Percentiles rank a stretch among this genome's conserved stretches.
These are phyloP conservation scores for Drusus annulatus DNA, from an alignment of 1,140 invertebrate species.

Conservation along the genomic window DNA sequence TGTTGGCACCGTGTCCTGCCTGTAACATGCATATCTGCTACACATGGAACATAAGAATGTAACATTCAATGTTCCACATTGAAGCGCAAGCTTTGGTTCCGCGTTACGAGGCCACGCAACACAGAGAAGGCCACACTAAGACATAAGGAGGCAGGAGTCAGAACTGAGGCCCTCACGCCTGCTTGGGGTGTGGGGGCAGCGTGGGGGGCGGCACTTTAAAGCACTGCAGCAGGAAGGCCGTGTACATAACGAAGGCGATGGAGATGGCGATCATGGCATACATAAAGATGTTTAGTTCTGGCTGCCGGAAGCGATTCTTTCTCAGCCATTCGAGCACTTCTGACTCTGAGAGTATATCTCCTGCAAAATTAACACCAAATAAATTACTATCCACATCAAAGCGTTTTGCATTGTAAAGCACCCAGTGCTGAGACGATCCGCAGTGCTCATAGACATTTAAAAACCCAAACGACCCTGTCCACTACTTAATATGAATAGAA, in stretches of 20 bases:
- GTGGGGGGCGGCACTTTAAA: slow-evolving; percentile 79
- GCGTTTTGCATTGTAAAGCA: no score
- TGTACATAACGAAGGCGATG: slow-evolving; percentile 90
- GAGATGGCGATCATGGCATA: slow-evolving; percentile 90
- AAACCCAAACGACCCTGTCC: no score
- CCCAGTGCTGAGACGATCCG: no score
- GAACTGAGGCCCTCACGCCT: slow-evolving; percentile 69
- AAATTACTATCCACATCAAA: no score
- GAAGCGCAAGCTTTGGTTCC: no score
- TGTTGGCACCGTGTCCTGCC: not conserved
- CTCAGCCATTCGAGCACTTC: slow-evolving; percentile 95
- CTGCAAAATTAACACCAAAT: slow-evolving; percentile 68
- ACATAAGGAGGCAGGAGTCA: not conserved
- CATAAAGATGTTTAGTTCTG: slow-evolving; percentile 95
- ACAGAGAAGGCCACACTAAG: slow-evolving; percentile 1
- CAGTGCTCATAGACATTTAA: no score
- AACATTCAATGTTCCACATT: no score
- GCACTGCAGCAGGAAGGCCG: slow-evolving; percentile 91
- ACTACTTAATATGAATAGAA: no score
- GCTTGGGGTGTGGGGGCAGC: slow-evolving; percentile 76
- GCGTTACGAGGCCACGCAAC: no score
- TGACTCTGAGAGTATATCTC: slow-evolving; percentile 85
- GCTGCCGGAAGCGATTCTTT: slow-evolving; percentile 93
- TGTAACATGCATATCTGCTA: not conserved
- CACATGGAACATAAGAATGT: not conserved